Percentiles rank a stretch among this genome's conserved stretches.
Evolutionary conservation across 2,888 invertebrate species (phyloP).

Genomic region (Leuctra nigra): DNA sequence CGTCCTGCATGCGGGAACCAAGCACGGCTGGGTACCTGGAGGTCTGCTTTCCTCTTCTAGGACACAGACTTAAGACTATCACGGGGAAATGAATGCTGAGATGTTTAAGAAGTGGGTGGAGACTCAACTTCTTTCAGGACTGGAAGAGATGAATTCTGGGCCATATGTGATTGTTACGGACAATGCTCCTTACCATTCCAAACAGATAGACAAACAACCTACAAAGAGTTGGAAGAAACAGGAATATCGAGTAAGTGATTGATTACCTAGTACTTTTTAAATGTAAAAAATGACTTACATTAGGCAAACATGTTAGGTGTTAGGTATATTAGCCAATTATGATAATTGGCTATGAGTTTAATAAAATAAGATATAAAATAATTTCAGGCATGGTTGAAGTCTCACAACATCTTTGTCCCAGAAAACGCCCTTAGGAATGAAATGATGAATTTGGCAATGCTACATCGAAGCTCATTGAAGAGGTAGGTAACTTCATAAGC

Average conservation of each 20-base stretch:
- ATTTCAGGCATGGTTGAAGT: too few species aligned
- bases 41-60: neutral
- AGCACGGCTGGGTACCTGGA: neutral
- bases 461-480: too few species aligned
- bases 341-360: too few species aligned
- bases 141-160: neutral
- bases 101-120: neutral
- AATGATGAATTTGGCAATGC: too few species aligned
- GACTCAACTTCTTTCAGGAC: neutral
- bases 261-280: too few species aligned
- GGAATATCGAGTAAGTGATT: neutral
- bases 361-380: too few species aligned
- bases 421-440: too few species aligned
- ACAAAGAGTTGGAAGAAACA: conserved; percentile 17
- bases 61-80: neutral
- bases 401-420: too few species aligned
- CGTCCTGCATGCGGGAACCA: neutral
- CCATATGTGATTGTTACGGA: conserved; percentile 19
- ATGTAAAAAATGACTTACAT: too few species aligned
- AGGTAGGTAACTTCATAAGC: too few species aligned
- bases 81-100: neutral
- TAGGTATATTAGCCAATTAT: too few species aligned
- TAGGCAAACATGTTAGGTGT: too few species aligned
- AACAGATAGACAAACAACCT: conserved; percentile 14
- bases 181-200: conserved; percentile 20